Base-by-base conservation (phyloP, 2,888 invertebrate genomes). In the Smittia aterrima region DNA sequence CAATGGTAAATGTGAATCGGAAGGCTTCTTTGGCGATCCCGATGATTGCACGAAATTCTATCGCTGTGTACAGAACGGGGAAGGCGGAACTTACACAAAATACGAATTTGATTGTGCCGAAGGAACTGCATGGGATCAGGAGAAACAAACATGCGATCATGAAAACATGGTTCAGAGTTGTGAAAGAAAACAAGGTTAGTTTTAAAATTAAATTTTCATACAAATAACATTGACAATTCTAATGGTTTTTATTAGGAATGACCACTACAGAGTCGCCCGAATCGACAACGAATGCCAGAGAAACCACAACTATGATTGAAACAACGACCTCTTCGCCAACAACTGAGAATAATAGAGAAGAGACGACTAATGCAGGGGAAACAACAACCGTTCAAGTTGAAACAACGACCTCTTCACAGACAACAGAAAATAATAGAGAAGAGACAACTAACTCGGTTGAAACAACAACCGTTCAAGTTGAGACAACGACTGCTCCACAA, bases 61-160 rank as follows among this genome's bases (percentile, higher is more conserved):
- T 76, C 83, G 87, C 1, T 66, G 75, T 47, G 64, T 54, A 13
- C 38, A 25, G 13, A 85, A 87, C 79, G 88, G 87, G 0, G 82
- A 85, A 27, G 87, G 86, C 75, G 84, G 85, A 1, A n/a, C n/a
- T 90, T 84, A 7, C 78, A 87, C 83, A 66, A 88, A 86, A 81
- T 89, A 90, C 79, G 89, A 91, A 76, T 93, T 91, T 80, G 83
- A 83, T 13, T 93, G 93, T 80, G 90, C 88, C 1, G 86, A 88
- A 74, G 92, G 91, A 68, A 93, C 92, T 3, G 88, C 90, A 38
- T 93, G 92, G 92, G 91, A 92, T 82, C 85, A 87, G 20, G 25
- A 47, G 20, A 9, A 22, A 16, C 27, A 71, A 41, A 66, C 66
- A 3, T 71, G 68, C 20, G 24, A 75, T 40, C 75, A 71, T 27